Evolutionary conservation across 2,888 invertebrate genomes (phyloP).

Genomic region (Rhopalosiphum nymphaeae): DNA sequence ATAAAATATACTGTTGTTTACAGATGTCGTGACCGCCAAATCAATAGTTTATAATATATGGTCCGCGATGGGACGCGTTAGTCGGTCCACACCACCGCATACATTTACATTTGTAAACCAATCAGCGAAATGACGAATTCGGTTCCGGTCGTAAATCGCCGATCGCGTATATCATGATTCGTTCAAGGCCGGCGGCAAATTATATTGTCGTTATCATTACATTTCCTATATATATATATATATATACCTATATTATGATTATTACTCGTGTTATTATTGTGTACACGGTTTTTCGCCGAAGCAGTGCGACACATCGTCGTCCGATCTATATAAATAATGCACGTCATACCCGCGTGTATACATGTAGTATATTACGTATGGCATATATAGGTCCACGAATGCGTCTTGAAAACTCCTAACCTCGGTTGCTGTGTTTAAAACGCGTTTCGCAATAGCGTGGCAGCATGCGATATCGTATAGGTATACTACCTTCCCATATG

Average conservation of each 20-base stretch:
- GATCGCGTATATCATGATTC: neutral
- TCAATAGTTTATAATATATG: neutral
- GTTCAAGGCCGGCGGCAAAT: neutral
- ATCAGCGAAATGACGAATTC: neutral
- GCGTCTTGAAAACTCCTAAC: neutral
- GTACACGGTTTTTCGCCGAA: neutral
- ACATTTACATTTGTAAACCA: neutral
- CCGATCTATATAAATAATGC: neutral
- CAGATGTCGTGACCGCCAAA: neutral
- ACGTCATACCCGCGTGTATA: neutral
- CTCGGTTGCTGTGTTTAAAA: neutral
- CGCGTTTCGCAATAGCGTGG: neutral
- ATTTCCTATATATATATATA: neutral
- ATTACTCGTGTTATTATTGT: neutral
- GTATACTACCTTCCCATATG: neutral
- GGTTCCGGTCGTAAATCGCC: slow-evolving; percentile 2
- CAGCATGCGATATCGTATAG: neutral
- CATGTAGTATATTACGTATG: neutral
- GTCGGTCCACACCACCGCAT: neutral
- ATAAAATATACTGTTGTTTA: neutral
- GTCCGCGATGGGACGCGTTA: neutral
- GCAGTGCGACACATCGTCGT: neutral
- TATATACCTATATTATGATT: neutral
- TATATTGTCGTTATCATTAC: neutral
- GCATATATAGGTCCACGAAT: neutral